Evolutionary conservation across 2,113 vertebrate species (phyloP), one percentile per base, ranked within the genome.

Genomic region (Suncus etruscus): DNA sequence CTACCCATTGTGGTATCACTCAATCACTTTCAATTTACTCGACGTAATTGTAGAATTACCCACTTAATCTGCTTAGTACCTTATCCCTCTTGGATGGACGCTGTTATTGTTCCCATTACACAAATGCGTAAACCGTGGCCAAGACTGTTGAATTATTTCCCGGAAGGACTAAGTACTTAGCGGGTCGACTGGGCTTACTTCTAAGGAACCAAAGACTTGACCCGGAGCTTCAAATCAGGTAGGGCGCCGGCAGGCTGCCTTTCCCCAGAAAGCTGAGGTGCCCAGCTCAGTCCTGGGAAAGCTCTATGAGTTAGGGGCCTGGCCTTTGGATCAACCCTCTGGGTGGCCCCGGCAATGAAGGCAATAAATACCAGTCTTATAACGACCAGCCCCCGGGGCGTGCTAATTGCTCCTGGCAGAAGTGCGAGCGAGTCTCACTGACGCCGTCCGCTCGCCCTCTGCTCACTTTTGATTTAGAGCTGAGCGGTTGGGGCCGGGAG

Each of bases 291-390:
- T 31, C 31, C 27, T 10, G 20, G 0, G 10, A 69, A 8, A 8
- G 7, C 29, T 12, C 50, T 3, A 22, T 74, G 24, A 9, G 5
- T 2, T 0, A 6, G 0, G 0, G 4, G 1, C 24, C 4, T 0
- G 31, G 68, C 18, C 63, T 74, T 4, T 10, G 29, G 11, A n/a
- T 89, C 78, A 7, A 10, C 32, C 0, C 50, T 1, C 7, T 0
- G 1, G 69, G 63, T 84, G 88, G 75, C 50, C 22, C 1, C 27
- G 72, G 2, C 29, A 25, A 14, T 77, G 75, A 93, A 31, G 72
- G 3, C 29, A 25, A 14, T 77, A 79, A 93, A 90, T 32, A 14
- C 0, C 0, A 15, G 18, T 27, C 25, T 4, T 24, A 8, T 15
- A 68, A 39, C 70, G 54, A 50, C 58, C 25, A 83, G 32, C n/a